phyloP scores from a whole-genome alignment of 2,113 vertebrate species.

The Tachycineta bicolor region DNA sequence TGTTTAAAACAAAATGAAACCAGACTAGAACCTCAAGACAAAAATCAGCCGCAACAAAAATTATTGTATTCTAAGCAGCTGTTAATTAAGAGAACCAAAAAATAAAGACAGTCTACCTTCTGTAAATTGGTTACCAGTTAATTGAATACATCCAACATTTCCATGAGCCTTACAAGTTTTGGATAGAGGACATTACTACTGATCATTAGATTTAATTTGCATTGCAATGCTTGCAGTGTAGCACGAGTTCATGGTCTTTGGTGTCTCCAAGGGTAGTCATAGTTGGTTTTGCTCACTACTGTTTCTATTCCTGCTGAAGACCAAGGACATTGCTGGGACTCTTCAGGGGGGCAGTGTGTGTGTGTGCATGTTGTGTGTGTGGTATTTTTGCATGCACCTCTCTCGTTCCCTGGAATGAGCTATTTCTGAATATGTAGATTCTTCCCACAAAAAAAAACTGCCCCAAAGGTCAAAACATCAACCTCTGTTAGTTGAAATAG shows the following conservation, averaged over 20 bases:
- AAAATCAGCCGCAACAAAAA: not conserved
- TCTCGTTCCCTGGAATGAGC: not conserved
- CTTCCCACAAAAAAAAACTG: not conserved
- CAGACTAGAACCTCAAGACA: not conserved
- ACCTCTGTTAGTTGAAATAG: not conserved
- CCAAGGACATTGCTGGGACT: rapidly evolving
- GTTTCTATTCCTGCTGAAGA: not conserved
- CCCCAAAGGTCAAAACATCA: not conserved
- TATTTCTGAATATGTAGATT: not conserved
- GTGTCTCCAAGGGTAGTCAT: not conserved
- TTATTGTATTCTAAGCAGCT: not conserved
- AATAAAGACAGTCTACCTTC: not conserved
- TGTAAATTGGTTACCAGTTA: not conserved
- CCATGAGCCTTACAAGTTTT: not conserved
- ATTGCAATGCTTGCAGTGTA: not conserved
- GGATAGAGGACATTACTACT: not conserved
- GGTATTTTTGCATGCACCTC: not conserved
- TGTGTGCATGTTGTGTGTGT: too few species aligned
- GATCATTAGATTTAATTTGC: not conserved
- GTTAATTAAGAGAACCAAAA: not conserved
- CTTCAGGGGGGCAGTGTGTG: rapidly evolving
- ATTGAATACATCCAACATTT: not conserved
- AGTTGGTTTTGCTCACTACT: not conserved
- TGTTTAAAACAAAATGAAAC: not conserved
- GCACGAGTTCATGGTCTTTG: rapidly evolving